phyloP scores from a whole-genome alignment of 2,797 vertebrate species.

The Spondyliosoma cantharus region DNA sequence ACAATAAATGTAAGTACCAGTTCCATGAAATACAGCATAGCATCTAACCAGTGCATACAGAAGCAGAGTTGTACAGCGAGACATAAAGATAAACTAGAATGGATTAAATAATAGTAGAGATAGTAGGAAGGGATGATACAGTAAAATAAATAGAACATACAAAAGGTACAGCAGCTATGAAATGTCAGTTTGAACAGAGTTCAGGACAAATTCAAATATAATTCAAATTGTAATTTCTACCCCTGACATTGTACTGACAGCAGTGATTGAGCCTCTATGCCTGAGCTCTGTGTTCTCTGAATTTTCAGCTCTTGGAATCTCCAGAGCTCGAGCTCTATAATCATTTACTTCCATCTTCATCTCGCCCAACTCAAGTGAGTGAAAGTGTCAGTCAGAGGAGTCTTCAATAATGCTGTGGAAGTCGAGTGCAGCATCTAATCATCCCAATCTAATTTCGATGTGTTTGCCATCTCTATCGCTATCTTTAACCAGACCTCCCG shows the following conservation, averaged over 20 bases:
- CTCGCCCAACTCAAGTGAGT: slow-evolving; percentile 45
- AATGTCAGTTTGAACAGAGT: not conserved
- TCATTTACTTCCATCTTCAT: slow-evolving; percentile 51
- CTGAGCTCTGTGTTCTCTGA: slow-evolving; percentile 4
- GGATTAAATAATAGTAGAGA: not conserved
- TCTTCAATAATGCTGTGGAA: slow-evolving; percentile 61
- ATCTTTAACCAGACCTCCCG: slow-evolving; percentile 66
- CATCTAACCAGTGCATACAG: not conserved
- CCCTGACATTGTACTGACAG: slow-evolving; percentile 1
- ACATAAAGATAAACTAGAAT: not conserved
- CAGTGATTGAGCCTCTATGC: not conserved
- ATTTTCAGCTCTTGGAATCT: not conserved
- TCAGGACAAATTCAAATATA: not conserved
- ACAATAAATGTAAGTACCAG: not conserved
- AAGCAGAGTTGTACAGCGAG: not conserved
- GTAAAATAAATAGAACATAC: not conserved
- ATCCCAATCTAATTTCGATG: slow-evolving; percentile 61
- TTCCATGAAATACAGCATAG: not conserved
- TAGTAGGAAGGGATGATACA: not conserved
- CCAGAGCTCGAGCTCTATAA: slow-evolving; percentile 14
- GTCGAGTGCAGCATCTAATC: slow-evolving; percentile 61
- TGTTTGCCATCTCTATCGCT: slow-evolving; percentile 64
- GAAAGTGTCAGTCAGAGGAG: slow-evolving; percentile 62
- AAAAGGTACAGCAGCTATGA: not conserved
- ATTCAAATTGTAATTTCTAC: not conserved